Evolutionary conservation across 2,888 invertebrate species (phyloP).

Genomic region (Gandaritis pyraliata): DNA sequence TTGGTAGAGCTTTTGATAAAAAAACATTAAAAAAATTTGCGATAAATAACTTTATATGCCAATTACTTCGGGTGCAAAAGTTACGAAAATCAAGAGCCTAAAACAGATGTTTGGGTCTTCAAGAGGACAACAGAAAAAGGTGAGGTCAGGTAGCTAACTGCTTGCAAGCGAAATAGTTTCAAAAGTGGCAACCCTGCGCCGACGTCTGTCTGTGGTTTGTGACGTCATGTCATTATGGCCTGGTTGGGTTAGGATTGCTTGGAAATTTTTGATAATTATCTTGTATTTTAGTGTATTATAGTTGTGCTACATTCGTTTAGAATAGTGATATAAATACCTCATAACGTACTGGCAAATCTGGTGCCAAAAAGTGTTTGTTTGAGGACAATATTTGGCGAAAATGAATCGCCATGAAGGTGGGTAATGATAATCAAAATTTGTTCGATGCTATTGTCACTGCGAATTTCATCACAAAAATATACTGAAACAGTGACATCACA

Average conservation of each 20-base stretch:
- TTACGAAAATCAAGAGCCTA: too few relatives aligned
- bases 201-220: conserved; percentile 56
- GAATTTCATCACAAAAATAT: conserved; percentile 65
- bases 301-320: conserved; percentile 83
- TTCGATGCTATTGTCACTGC: conserved; percentile 80
- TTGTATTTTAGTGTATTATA: conserved; percentile 86
- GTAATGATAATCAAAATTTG: conserved; percentile 85
- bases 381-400: conserved; percentile 84
- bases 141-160: too few relatives aligned
- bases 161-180: too few relatives aligned
- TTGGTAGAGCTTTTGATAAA: too few relatives aligned
- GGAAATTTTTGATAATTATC: conserved; percentile 87
- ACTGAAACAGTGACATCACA: conserved; percentile 51
- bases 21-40: too few relatives aligned
- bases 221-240: conserved; percentile 86
- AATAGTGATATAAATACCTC: conserved; percentile 81
- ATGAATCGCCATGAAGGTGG: conserved; percentile 98
- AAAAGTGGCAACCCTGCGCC: too few relatives aligned
- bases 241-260: conserved; percentile 89
- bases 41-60: too few relatives aligned
- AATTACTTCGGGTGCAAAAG: too few relatives aligned
- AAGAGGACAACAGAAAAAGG: too few relatives aligned
- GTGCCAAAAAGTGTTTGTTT: conserved; percentile 78
- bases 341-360: conserved; percentile 77
- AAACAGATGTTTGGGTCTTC: too few relatives aligned